Evolutionary conservation across 1,140 invertebrate species (phyloP).

Genomic region (Oedothorax gibbosus): DNA sequence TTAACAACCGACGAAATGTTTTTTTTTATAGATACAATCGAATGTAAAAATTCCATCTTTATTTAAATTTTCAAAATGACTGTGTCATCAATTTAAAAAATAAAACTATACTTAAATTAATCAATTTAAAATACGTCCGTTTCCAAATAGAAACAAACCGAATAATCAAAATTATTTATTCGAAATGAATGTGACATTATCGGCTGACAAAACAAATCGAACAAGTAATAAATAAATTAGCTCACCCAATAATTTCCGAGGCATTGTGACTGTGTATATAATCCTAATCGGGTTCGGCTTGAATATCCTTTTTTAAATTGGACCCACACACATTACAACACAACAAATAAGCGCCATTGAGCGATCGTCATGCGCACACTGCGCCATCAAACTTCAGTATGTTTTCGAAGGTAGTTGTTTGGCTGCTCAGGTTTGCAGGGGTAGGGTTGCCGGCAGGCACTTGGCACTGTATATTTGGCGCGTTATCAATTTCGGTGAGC

Average conservation of each 20-base stretch:
- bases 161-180: neutral
- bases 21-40: neutral
- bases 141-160: constrained; percentile 18
- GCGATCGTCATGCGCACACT: constrained; percentile 20
- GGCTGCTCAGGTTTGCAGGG: constrained; percentile 56
- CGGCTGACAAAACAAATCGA: neutral
- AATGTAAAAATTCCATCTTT: neutral
- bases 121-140: neutral
- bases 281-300: constrained; percentile 12
- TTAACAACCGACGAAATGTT: neutral
- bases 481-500: neutral
- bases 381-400: constrained; percentile 42
- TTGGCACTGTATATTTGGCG: neutral
- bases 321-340: constrained; percentile 24
- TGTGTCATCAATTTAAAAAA: neutral
- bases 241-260: constrained; percentile 51
- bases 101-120: neutral
- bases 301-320: constrained; percentile 46
- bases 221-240: neutral
- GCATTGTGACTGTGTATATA: constrained; percentile 19
- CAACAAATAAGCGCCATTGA: constrained; percentile 33
- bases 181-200: constrained; percentile 11
- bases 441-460: constrained; percentile 9
- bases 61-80: neutral
- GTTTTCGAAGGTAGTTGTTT: constrained; percentile 58